Percentiles rank a stretch among this genome's conserved stretches.
These are phyloP conservation scores for Philopedon plagiatum DNA, from an alignment of 2,888 invertebrate genomes.

Conservation along the genomic window DNA sequence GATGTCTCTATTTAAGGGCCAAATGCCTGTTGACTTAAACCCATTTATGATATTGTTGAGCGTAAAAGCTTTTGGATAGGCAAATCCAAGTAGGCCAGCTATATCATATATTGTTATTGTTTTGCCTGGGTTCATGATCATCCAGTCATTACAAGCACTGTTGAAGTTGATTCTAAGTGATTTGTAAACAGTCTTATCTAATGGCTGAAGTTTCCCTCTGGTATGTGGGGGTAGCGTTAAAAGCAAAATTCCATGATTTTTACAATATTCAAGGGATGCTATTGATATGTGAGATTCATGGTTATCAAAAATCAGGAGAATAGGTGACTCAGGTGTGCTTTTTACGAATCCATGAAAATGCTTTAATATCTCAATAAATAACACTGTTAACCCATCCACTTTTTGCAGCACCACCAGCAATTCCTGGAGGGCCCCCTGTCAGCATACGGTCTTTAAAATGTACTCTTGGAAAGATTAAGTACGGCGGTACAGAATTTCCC, in stretches of 20 bases:
- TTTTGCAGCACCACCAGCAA: no score
- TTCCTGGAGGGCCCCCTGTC: no score
- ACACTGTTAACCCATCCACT: no score
- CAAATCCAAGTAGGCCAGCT: conserved; percentile 35
- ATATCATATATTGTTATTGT: conserved; percentile 32
- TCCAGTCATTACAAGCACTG: conserved; percentile 37
- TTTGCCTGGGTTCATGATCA: conserved; percentile 32
- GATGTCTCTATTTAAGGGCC: no score
- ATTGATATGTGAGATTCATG: conserved; percentile 36
- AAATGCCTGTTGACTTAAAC: no score
- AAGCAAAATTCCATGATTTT: conserved; percentile 33
- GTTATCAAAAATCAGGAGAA: conserved; percentile 23
- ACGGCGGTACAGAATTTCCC: no score
- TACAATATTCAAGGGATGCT: conserved; percentile 33
- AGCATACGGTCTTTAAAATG: no score
- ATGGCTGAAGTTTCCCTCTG: conserved; percentile 45
- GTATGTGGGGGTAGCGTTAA: conserved; percentile 43
- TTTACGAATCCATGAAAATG: conserved; percentile 34
- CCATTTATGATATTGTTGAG: conserved; percentile 37
- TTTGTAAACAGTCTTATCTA: conserved; percentile 46
- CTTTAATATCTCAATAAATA: no score
- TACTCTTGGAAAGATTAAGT: no score
- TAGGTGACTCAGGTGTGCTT: conserved; percentile 25
- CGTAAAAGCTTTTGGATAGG: conserved; percentile 38
- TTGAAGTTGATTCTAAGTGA: conserved; percentile 41